Conservation (phyloP, 2,113 vertebrate genomes). For the Trachemys scripta region DNA sequence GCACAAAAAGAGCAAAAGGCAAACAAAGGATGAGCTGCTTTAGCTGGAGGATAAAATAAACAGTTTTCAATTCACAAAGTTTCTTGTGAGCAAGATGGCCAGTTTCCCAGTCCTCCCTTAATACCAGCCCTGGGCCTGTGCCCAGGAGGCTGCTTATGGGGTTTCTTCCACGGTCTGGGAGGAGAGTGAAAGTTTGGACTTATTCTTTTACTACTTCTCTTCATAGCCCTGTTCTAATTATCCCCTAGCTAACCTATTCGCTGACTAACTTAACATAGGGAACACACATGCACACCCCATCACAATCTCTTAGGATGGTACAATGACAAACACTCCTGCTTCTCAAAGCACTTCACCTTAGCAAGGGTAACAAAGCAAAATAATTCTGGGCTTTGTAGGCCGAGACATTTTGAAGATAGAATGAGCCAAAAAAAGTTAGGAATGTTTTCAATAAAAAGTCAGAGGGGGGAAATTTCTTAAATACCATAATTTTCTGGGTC, state of each 20-base stretch:
- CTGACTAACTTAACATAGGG: not conserved
- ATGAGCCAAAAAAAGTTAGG: not conserved
- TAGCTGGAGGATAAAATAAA: constrained; percentile 8
- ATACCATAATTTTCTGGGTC: not conserved
- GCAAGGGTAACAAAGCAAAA: not conserved
- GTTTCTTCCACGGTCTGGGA: not conserved
- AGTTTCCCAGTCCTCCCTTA: not conserved
- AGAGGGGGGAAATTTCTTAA: rapidly evolving
- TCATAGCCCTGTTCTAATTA: not conserved
- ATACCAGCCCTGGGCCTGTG: not conserved
- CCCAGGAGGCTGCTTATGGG: not conserved
- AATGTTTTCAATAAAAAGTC: not conserved
- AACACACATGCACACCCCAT: not conserved
- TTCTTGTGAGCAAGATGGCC: not conserved
- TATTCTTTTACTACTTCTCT: not conserved
- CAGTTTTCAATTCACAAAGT: not conserved
- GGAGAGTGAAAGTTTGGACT: not conserved
- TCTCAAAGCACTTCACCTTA: not conserved
- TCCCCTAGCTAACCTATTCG: not conserved
- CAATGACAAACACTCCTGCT: not conserved
- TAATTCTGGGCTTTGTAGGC: not conserved
- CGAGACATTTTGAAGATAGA: not conserved
- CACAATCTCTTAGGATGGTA: not conserved
- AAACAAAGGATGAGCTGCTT: not conserved
- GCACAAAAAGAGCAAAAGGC: not conserved